Evolutionary conservation across 2,888 invertebrate genomes (phyloP).

Genomic region (Conchocele bisecta): DNA sequence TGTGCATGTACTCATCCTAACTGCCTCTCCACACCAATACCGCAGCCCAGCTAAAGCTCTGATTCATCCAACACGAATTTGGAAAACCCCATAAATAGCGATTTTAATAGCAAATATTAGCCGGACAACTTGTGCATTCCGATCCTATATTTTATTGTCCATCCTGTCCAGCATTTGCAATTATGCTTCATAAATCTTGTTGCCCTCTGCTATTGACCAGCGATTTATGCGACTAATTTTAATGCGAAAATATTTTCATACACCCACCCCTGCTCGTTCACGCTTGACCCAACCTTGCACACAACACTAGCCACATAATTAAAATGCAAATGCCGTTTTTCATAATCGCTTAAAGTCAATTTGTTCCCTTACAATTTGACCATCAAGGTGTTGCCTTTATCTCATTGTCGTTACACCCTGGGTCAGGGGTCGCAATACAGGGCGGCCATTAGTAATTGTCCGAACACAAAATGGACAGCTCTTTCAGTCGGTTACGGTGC

Average conservation of each 20-base stretch:
- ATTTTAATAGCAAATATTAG: background rate
- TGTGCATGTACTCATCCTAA: too few species aligned
- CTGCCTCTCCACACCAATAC: too few species aligned
- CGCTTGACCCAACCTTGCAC: slow-evolving; percentile 45
- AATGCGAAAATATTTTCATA: slow-evolving; percentile 30
- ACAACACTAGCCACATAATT: slow-evolving; percentile 53
- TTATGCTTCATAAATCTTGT: slow-evolving; percentile 7
- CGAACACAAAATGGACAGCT: slow-evolving; percentile 33
- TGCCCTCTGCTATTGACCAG: background rate
- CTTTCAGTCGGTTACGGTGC: slow-evolving; percentile 30
- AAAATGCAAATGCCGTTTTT: slow-evolving; percentile 63
- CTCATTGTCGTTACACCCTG: too few species aligned
- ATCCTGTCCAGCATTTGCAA: background rate
- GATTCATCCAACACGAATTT: too few species aligned
- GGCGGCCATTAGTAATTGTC: slow-evolving; percentile 54
- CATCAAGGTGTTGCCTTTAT: slow-evolving; percentile 22
- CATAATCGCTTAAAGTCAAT: slow-evolving; percentile 61
- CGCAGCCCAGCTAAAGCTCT: too few species aligned
- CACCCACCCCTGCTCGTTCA: slow-evolving; percentile 16
- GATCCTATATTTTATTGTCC: background rate
- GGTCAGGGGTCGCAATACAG: slow-evolving; percentile 52
- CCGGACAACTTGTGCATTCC: background rate
- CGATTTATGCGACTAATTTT: slow-evolving; percentile 10
- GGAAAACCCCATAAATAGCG: background rate
- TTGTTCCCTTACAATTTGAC: slow-evolving; percentile 55